phyloP scores from a whole-genome alignment of 1,140 invertebrate species.

The Apis mellifera region Amel_HAv3.1 CM009936.2:17589501-17590000 shows the following conservation, averaged over 20 bases:
- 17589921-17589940: conserved; percentile 72
- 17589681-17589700: too few relatives aligned
- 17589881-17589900: conserved; percentile 43
- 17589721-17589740: background rate
- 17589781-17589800: background rate
- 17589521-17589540: conserved; percentile 18
- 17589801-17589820: conserved; percentile 7
- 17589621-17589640: background rate
- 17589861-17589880: conserved; percentile 61
- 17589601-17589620: conserved; percentile 54
- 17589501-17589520: conserved; percentile 59
- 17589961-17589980: conserved; percentile 60
- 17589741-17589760: too few relatives aligned
- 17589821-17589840: conserved; percentile 70
- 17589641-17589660: too few relatives aligned
- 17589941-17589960: conserved; percentile 54
- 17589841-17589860: conserved; percentile 74
- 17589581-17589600: conserved; percentile 51
- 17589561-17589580: conserved; percentile 39
- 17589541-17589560: conserved; percentile 9
- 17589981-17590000: conserved; percentile 76
- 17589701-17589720: too few relatives aligned
- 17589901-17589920: conserved; percentile 76
- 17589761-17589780: background rate
- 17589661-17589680: too few relatives aligned